phyloP scores from a whole-genome alignment of 2,888 invertebrate species.

The Heliothis peltigera region DNA sequence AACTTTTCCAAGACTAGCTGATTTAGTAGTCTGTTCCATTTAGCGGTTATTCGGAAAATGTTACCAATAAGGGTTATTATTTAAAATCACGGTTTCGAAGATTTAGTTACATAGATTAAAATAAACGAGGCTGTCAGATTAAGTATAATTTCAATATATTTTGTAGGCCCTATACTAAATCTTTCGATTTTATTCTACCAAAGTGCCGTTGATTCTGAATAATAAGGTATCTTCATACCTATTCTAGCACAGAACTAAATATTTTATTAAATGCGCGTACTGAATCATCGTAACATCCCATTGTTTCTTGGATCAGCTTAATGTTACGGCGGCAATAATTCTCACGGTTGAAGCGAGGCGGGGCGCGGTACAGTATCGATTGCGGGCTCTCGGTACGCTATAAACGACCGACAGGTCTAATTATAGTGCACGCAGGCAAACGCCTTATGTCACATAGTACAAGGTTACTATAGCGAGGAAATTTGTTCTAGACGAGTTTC shows the following conservation, averaged over 20 bases:
- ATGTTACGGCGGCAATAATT: slow-evolving; percentile 59
- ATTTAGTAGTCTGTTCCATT: neutral
- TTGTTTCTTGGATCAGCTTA: slow-evolving; percentile 40
- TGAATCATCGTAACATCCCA: slow-evolving; percentile 50
- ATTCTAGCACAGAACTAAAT: slow-evolving; percentile 25
- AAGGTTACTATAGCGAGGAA: slow-evolving; percentile 85
- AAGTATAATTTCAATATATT: slow-evolving; percentile 12
- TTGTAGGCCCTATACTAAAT: neutral
- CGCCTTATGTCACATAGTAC: slow-evolving; percentile 85
- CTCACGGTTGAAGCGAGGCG: slow-evolving; percentile 66
- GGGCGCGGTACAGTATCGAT: slow-evolving; percentile 70
- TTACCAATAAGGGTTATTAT: slow-evolving; percentile 5
- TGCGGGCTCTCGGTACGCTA: slow-evolving; percentile 75
- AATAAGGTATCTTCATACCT: slow-evolving; percentile 21
- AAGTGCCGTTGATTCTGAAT: slow-evolving; percentile 14
- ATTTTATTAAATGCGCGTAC: slow-evolving; percentile 36
- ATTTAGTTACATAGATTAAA: slow-evolving; percentile 28
- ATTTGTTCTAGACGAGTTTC: slow-evolving; percentile 85
- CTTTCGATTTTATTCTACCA: too few species aligned
- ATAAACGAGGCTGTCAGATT: slow-evolving; percentile 28
- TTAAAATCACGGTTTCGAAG: slow-evolving; percentile 14
- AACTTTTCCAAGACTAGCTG: too few species aligned
- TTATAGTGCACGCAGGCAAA: slow-evolving; percentile 78
- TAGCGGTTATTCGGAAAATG: neutral
- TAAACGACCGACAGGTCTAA: slow-evolving; percentile 77